Percentiles rank a stretch among this genome's conserved stretches.
Evolutionary conservation across 37 sponge, comb jelly and placozoan species (phyloP).

Genomic region (Chondrilla cf. caribensis): DNA sequence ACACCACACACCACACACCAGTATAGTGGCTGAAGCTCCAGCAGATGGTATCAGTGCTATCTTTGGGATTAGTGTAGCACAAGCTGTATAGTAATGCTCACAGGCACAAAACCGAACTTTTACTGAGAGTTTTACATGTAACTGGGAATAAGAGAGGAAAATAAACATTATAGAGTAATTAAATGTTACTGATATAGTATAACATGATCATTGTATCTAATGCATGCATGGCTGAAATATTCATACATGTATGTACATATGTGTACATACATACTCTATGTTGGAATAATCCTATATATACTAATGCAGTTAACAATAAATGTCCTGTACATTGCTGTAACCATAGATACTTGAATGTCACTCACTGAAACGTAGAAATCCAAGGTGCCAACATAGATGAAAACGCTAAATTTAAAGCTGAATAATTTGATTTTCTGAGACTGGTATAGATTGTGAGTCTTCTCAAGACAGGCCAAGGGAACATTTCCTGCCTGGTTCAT

Average conservation of each 20-base stretch:
- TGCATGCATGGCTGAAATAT: no score
- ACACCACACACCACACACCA: no score
- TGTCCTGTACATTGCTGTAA: no score
- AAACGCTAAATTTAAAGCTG: conserved; percentile 2
- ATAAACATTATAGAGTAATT: no score
- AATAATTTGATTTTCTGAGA: neutral
- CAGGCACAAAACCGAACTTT: conserved; percentile 13
- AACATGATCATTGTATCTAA: no score
- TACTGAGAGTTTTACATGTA: neutral
- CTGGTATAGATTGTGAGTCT: conserved; percentile 10
- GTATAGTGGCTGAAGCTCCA: conserved; percentile 2
- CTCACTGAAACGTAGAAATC: conserved; percentile 16
- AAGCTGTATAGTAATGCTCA: conserved; percentile 21
- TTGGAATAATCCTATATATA: neutral
- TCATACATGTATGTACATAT: neutral
- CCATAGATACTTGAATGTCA: no score
- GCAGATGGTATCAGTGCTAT: neutral
- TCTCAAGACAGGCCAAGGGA: conserved; percentile 14
- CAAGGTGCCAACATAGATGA: conserved; percentile 26
- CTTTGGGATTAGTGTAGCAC: conserved; percentile 6
- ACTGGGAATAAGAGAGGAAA: neutral
- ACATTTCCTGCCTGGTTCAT: conserved; percentile 6
- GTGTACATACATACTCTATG: neutral
- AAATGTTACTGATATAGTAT: no score
- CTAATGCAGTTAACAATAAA: no score